Evolutionary conservation across 2,113 vertebrate species (phyloP), one percentile per base, ranked within the genome.

Genomic region (Mesoclemmys tuberculata): DNA sequence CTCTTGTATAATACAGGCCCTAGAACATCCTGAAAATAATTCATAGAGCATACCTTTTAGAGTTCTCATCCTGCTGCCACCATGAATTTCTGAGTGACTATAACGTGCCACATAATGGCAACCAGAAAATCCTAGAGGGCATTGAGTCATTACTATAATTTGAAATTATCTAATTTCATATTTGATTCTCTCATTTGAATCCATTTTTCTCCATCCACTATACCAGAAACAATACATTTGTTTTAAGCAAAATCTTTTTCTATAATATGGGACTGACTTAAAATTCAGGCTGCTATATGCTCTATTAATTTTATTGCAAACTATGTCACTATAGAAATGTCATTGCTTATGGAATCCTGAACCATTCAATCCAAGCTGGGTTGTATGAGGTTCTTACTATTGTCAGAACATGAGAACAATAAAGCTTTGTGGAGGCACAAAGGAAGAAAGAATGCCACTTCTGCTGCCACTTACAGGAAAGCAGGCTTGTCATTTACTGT

Each of bases 401-500:
- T 95, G 95, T 97, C 94, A 95, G 97, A 83, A 85, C 55, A 94
- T 3, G 24, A 97, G 95, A 98, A 98, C 97, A 98, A 98, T 98
- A 97, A 97, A 88, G 97, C 96, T 97, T 98, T 97, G 96, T 96
- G 95, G 94, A 97, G 98, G 97, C 94, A 98, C 85, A 90, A 93
- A 96, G 97, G 92, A 98, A 98, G 97, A 97, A 98, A 93, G 85
- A 88, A 93, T 97, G 18, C 85, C 78, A 82, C 58, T 38, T 71
- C 31, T 81, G 78, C 92, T 91, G 94, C 90, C 61, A 88, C 82
- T 91, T 93, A 83, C 38, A 84, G 92, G 92, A 93, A 97, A 85
- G 75, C 85, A 92, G 90, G 52, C 90, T 94, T 97, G 98, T 98
- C 98, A 98, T 98, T 98, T 98, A 98, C 96, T 95, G 96, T 96